Percentiles rank a stretch among this genome's conserved stretches.
Conservation (phyloP, 2,888 invertebrate genomes). For the Amiota communis region DNA sequence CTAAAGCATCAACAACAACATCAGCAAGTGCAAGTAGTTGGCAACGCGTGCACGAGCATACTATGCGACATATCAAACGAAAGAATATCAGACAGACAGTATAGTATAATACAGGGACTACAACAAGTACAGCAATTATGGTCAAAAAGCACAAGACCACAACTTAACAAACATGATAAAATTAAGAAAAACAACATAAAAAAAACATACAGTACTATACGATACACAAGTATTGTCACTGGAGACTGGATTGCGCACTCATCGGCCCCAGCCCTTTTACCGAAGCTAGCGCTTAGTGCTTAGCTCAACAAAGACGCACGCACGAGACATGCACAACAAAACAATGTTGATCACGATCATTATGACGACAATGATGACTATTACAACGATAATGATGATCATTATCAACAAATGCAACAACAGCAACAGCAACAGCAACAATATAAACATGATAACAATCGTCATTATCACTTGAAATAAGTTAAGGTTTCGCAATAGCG, state of each 20-base stretch:
- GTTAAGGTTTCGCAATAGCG: neutral
- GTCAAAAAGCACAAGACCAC: conserved; percentile 48
- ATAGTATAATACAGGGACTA: neutral
- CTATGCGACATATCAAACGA: neutral
- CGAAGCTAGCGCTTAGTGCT: neutral
- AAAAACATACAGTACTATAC: conserved; percentile 17
- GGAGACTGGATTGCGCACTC: conserved; percentile 36
- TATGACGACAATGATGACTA: neutral
- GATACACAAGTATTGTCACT: conserved; percentile 26
- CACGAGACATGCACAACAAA: conserved; percentile 23
- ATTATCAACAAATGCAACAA: neutral
- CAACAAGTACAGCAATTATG: conserved; percentile 59
- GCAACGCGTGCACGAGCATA: conserved; percentile 49
- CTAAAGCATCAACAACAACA: conserved; percentile 30
- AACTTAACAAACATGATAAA: conserved; percentile 34
- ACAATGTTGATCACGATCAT: conserved; percentile 15
- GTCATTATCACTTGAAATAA: conserved; percentile 10
- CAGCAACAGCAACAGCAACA: neutral
- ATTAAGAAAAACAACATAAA: conserved; percentile 27
- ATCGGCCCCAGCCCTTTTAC: neutral
- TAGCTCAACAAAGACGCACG: neutral
- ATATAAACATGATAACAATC: conserved; percentile 33
- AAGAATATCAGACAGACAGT: neutral
- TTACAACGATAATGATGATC: neutral
- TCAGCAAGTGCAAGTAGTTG: conserved; percentile 42